These are phyloP conservation scores for Vanessa atalanta DNA, from an alignment of 1,140 invertebrate species.

Conservation along the genomic window DNA sequence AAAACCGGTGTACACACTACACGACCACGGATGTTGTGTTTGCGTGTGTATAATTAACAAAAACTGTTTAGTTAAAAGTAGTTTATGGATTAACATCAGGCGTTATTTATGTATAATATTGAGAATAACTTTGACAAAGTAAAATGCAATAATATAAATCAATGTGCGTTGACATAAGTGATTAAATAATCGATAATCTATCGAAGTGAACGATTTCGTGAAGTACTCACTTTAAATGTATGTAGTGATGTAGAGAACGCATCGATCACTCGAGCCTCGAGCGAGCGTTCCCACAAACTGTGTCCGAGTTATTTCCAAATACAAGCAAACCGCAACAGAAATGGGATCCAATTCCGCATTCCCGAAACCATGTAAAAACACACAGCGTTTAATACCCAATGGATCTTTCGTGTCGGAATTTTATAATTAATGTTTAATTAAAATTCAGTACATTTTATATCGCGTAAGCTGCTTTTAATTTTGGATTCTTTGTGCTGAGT, in stretches of 20 bases:
- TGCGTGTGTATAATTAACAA: too few relatives aligned
- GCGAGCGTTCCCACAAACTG: background rate
- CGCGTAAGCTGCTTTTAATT: background rate
- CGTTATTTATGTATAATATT: too few relatives aligned
- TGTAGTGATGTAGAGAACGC: background rate
- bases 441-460: background rate
- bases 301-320: slow-evolving; percentile 17
- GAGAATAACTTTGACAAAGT: too few relatives aligned
- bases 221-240: background rate
- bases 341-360: slow-evolving; percentile 3
- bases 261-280: background rate
- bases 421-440: slow-evolving; percentile 15
- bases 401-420: background rate
- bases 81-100: too few relatives aligned
- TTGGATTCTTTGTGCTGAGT: too few relatives aligned
- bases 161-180: too few relatives aligned
- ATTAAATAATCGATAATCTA: background rate
- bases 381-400: slow-evolving; percentile 5
- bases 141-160: too few relatives aligned
- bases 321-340: slow-evolving; percentile 18
- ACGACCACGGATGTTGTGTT: too few relatives aligned
- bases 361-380: background rate
- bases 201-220: background rate
- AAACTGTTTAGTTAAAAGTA: too few relatives aligned
- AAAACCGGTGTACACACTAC: too few relatives aligned